phyloP scores from a whole-genome alignment of 2,113 vertebrate species.

The Mustela lutreola region DNA sequence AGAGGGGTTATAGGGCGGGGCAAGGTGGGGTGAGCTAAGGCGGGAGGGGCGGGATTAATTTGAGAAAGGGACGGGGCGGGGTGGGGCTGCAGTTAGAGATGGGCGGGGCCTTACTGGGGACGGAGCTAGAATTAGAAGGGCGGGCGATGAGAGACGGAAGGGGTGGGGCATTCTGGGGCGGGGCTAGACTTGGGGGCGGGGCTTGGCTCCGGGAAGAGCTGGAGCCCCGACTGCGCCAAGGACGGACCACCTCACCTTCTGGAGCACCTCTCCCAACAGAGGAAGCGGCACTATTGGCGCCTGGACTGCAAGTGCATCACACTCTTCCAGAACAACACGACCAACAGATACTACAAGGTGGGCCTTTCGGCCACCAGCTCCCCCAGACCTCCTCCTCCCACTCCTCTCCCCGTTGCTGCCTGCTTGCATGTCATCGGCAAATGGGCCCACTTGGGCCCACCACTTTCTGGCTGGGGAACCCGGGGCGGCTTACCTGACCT shows the following conservation, averaged over 20 bases:
- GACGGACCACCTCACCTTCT: not conserved
- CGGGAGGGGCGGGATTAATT: no score
- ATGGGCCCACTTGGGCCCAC: not conserved
- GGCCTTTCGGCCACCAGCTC: not conserved
- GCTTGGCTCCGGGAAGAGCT: not conserved
- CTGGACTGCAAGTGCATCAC: slow-evolving; percentile 95
- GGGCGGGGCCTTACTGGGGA: not conserved
- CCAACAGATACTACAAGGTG: slow-evolving; percentile 96
- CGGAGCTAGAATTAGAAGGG: not conserved
- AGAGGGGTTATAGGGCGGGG: not conserved
- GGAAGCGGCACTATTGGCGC: slow-evolving; percentile 95
- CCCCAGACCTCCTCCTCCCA: not conserved
- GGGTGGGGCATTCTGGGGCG: not conserved
- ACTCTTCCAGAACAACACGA: slow-evolving; percentile 95
- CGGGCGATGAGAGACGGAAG: no score
- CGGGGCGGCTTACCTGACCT: not conserved
- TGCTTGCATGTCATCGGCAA: not conserved
- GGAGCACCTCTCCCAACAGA: slow-evolving; percentile 83
- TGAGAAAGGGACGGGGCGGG: not conserved
- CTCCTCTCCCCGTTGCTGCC: not conserved
- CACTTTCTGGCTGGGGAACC: not conserved
- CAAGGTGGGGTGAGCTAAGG: not conserved
- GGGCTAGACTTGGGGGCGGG: not conserved
- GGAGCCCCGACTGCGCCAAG: rapidly evolving
- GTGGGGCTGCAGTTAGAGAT: not conserved